Percentiles rank a stretch among this genome's conserved stretches.
phyloP scores from a whole-genome alignment of 2,888 invertebrate species.

The Ecdyonurus torrentis region DNA sequence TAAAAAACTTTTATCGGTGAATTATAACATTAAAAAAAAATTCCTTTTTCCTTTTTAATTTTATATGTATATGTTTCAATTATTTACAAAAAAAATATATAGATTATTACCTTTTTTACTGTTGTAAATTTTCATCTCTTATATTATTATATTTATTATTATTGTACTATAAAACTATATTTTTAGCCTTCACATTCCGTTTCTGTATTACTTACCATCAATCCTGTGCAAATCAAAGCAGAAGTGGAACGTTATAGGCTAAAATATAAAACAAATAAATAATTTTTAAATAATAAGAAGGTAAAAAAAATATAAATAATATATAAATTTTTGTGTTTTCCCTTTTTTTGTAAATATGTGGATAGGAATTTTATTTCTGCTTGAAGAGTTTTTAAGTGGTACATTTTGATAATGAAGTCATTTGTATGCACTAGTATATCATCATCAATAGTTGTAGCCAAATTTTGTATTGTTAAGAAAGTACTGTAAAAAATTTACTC shows the following conservation, averaged over 20 bases:
- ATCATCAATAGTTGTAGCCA: not conserved
- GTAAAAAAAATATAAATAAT: not conserved
- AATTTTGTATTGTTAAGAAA: not conserved
- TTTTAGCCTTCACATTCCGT: not conserved
- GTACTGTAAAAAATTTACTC: too few relatives aligned
- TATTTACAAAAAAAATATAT: not conserved
- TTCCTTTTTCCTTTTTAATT: not conserved
- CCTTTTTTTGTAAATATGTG: not conserved
- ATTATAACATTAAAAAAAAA: not conserved
- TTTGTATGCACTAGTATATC: not conserved
- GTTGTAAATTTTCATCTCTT: not conserved
- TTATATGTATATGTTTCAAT: not conserved
- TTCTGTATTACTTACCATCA: slow-evolving; percentile 1
- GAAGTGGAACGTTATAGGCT: not conserved
- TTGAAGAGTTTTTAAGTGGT: not conserved
- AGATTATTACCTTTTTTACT: not conserved
- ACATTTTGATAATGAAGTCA: not conserved
- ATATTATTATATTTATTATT: not conserved
- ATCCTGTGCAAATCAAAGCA: slow-evolving; percentile 1
- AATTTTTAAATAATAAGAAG: not conserved
- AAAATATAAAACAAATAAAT: too few relatives aligned
- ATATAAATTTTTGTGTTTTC: not conserved
- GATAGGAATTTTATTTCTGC: not conserved
- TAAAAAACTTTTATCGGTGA: too few relatives aligned
- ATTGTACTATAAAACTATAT: not conserved